Conservation (phyloP, 2,888 invertebrate genomes). For the Epistrophe grossulariae region DNA sequence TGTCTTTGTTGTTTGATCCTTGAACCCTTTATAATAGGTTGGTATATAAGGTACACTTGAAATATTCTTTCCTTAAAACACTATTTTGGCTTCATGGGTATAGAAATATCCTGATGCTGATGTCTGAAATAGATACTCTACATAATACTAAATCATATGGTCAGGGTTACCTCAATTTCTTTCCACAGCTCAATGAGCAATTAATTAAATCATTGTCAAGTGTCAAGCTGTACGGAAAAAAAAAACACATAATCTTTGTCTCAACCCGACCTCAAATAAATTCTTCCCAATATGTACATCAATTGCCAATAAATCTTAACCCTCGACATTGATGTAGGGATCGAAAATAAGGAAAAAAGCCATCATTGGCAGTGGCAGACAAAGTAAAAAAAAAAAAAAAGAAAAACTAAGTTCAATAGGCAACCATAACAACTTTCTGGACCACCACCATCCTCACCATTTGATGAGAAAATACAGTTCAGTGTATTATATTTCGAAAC, state of each 20-base stretch:
- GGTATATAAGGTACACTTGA: no score
- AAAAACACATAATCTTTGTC: slow-evolving; percentile 13
- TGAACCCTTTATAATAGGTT: no score
- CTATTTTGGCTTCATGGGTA: slow-evolving; percentile 7
- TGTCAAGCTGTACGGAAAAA: neutral
- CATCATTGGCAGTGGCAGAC: slow-evolving; percentile 33
- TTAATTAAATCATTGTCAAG: slow-evolving; percentile 58
- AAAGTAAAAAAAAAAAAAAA: neutral
- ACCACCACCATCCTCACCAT: slow-evolving; percentile 24
- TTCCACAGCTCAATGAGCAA: slow-evolving; percentile 34
- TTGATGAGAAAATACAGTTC: slow-evolving; percentile 4
- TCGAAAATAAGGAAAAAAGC: slow-evolving; percentile 1
- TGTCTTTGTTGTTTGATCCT: neutral
- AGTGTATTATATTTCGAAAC: slow-evolving; percentile 60
- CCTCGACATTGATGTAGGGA: slow-evolving; percentile 12
- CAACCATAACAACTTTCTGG: slow-evolving; percentile 33
- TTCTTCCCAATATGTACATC: slow-evolving; percentile 20
- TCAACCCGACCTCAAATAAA: slow-evolving; percentile 8
- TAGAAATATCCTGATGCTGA: neutral
- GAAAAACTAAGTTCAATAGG: slow-evolving; percentile 36
- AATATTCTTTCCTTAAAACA: neutral
- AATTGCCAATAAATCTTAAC: slow-evolving; percentile 58
- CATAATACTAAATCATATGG: slow-evolving; percentile 8
- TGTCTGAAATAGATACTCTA: neutral
- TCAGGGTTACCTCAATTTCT: neutral